phyloP scores from a whole-genome alignment of 2,113 vertebrate genomes.

The Coracopsis vasa region DNA sequence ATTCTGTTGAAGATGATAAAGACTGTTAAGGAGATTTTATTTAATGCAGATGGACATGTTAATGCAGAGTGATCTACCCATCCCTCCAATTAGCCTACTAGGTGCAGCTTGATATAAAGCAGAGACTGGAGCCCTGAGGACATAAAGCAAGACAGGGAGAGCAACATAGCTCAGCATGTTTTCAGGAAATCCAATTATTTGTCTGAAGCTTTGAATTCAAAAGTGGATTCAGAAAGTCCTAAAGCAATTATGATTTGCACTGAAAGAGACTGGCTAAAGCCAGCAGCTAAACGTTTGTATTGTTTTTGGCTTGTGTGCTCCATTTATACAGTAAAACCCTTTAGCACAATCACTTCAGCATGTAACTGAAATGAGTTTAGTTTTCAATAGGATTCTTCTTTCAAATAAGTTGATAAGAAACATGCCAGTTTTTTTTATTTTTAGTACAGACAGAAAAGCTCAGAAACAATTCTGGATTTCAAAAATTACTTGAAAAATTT shows the following conservation, averaged over 20 bases:
- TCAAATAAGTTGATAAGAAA: constrained; percentile 12
- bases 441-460: background rate
- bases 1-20: constrained; percentile 59
- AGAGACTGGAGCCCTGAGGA: constrained; percentile 75
- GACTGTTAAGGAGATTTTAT: constrained; percentile 55
- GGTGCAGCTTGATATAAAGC: constrained; percentile 74
- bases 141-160: constrained; percentile 78
- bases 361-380: constrained; percentile 45
- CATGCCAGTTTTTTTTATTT: background rate
- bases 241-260: constrained; percentile 81
- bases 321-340: constrained; percentile 38
- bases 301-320: constrained; percentile 65
- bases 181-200: constrained; percentile 87
- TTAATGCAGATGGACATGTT: constrained; percentile 72
- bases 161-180: constrained; percentile 87
- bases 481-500: background rate
- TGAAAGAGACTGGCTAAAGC: constrained; percentile 63
- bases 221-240: constrained; percentile 82
- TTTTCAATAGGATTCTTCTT: constrained; percentile 54
- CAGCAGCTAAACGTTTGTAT: constrained; percentile 73
- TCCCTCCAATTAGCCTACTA: constrained; percentile 69
- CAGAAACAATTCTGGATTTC: background rate
- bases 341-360: constrained; percentile 52
- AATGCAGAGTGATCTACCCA: constrained; percentile 69
- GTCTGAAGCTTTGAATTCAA: constrained; percentile 85